Percentiles rank a stretch among this genome's conserved stretches.
These are phyloP conservation scores for Xiphophorus hellerii DNA, from an alignment of 2,113 vertebrate genomes.

Conservation along the genomic window DNA sequence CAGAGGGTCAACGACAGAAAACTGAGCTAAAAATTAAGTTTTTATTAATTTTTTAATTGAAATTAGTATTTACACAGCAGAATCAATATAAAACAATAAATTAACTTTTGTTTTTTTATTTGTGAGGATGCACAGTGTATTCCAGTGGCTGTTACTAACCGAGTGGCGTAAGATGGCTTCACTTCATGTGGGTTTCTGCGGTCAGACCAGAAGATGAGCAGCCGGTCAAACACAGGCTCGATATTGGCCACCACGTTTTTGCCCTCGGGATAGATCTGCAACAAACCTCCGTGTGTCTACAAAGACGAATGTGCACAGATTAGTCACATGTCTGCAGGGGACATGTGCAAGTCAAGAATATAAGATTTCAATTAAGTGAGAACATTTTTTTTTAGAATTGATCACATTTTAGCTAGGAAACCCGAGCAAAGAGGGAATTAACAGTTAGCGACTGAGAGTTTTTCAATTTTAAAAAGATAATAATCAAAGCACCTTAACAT, in stretches of 20 bases:
- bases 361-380: neutral
- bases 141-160: conserved; percentile 74
- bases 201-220: conserved; percentile 95
- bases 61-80: no score
- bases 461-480: neutral
- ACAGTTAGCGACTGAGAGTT: neutral
- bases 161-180: conserved; percentile 88
- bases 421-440: neutral
- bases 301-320: conserved; percentile 14
- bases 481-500: conserved; percentile 82
- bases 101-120: neutral
- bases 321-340: neutral
- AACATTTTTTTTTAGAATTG: no score
- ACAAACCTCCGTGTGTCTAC: conserved; percentile 87
- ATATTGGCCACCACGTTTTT: conserved; percentile 89
- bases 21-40: neutral
- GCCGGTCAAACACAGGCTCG: conserved; percentile 88
- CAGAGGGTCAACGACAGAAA: neutral
- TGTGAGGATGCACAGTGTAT: neutral
- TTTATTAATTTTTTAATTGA: neutral
- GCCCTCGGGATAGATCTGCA: conserved; percentile 90
- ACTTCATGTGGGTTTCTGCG: conserved; percentile 93
- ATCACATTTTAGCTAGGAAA: no score
- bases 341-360: neutral
- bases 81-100: neutral